Base-by-base conservation (phyloP, 2,113 vertebrate species). In the Cheilinus undulatus region DNA sequence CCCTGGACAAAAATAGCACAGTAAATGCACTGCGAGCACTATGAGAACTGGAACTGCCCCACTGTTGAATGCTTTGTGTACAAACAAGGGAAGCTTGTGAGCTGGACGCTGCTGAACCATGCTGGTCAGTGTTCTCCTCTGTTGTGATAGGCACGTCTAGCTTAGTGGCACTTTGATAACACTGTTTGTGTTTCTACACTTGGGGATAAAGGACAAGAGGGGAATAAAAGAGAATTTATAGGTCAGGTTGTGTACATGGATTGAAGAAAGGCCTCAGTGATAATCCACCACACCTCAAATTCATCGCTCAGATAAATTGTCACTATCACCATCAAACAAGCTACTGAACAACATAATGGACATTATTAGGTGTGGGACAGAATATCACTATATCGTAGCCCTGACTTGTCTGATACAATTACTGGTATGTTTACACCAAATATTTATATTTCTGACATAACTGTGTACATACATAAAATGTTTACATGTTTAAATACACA, bases 71-170 rank as follows among this genome's bases (percentile, higher is more conserved):
- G 82, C 84, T 92, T 84, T 90, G 85, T 89, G 76, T 92, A 87
- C 81, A 91, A 91, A 92, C 89, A 91, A 89, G 87, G 89, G 73
- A 75, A 81, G 84, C 77, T 86, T 91, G 86, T 91, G 57, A 82
- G 76, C 43, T 20, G 40, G 49, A 64, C 66, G 14, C 70, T 79
- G 83, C 80, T 84, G 73, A 82, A 84, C 64, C 78, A 72, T 34
- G 73, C 69, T 56, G 76, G 73, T 40, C 71, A 56, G 56, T 79
- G 84, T 83, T 81, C 69, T 74, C 64, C 61, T 66, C 71, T 80
- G 76, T 82, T 84, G 82, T 86, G 78, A 72, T 76, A 66, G 80
- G 73, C 74, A 67, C 76, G 74, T 51, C 64, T 69, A 32, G 49
- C 64, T 19, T 56, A 60, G 64, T 72, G 75, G 52, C 77, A 65